Conservation (phyloP, 2,113 vertebrate genomes). For the Suncus etruscus region DNA sequence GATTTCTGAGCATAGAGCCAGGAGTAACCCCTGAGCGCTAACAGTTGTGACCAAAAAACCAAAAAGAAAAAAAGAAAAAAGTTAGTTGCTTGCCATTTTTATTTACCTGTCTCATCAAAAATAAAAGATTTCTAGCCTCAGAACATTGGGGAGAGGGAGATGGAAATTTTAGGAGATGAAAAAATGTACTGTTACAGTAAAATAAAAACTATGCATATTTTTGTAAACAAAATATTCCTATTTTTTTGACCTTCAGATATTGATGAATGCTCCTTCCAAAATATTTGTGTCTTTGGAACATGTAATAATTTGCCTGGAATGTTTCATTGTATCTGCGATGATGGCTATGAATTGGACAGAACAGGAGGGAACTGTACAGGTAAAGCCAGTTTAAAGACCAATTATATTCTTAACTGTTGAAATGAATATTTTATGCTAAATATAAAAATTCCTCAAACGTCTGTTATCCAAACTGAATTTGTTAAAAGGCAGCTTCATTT, state of each 20-base stretch:
- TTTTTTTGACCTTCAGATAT: constrained; percentile 86
- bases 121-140: background rate
- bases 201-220: background rate
- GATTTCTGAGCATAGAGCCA: too few species aligned
- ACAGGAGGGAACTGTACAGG: constrained; percentile 92
- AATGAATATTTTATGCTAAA: background rate
- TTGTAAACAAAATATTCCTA: constrained; percentile 23
- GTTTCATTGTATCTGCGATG: constrained; percentile 92
- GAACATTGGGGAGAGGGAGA: background rate
- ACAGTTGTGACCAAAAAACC: too few species aligned
- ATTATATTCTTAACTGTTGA: background rate
- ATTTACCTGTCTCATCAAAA: background rate
- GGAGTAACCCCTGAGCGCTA: too few species aligned
- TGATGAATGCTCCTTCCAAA: constrained; percentile 91
- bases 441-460: background rate
- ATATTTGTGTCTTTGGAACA: constrained; percentile 92
- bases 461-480: background rate
- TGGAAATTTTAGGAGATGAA: background rate
- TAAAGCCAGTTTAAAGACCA: constrained; percentile 64
- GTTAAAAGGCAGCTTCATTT: constrained; percentile 23
- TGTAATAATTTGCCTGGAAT: constrained; percentile 92
- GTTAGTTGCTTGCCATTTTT: background rate
- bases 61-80: background rate
- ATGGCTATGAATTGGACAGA: constrained; percentile 91
- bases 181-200: constrained; percentile 38